Evolutionary conservation across 2,113 vertebrate genomes (phyloP).

Genomic region (Eclectus roratus): DNA sequence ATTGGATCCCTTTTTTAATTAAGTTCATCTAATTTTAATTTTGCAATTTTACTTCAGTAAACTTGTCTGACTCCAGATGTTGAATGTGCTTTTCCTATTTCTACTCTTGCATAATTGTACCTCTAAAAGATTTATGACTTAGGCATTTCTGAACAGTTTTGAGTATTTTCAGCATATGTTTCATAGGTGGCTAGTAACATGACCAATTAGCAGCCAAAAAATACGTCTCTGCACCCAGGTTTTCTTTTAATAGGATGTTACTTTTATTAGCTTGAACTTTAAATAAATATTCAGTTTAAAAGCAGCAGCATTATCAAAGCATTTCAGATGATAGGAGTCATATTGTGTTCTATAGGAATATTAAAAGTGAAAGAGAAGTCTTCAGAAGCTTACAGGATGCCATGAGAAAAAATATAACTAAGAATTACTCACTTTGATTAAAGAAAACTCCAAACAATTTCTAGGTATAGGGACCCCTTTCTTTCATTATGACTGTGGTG

Average conservation of each 20-base stretch:
- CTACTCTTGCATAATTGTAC: conserved; percentile 77
- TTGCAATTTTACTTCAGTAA: conserved; percentile 85
- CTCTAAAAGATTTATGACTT: conserved; percentile 85
- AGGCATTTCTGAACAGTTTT: conserved; percentile 73
- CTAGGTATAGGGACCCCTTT: not conserved
- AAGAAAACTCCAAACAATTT: not conserved
- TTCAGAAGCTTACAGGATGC: not conserved
- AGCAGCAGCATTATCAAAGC: conserved; percentile 32
- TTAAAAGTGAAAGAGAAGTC: not conserved
- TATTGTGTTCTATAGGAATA: not conserved
- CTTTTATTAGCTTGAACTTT: conserved; percentile 65
- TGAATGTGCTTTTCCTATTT: conserved; percentile 75
- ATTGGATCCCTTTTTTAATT: conserved; percentile 80
- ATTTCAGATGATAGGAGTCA: not conserved
- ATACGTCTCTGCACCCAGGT: not conserved
- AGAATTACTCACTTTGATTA: not conserved
- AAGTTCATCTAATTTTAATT: conserved; percentile 88
- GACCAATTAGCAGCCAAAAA: conserved; percentile 62
- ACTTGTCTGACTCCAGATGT: conserved; percentile 83
- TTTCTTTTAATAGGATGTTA: conserved; percentile 52
- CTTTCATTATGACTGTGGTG: not conserved
- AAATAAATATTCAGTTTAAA: conserved; percentile 59
- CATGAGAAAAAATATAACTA: not conserved
- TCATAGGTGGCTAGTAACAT: conserved; percentile 65
- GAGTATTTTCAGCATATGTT: conserved; percentile 66